Evolutionary conservation across 30 jellyfish, hydroid and myxozoan species (phyloP), one percentile per base, ranked within the genome.

Genomic region (Aurelia aurita): DNA sequence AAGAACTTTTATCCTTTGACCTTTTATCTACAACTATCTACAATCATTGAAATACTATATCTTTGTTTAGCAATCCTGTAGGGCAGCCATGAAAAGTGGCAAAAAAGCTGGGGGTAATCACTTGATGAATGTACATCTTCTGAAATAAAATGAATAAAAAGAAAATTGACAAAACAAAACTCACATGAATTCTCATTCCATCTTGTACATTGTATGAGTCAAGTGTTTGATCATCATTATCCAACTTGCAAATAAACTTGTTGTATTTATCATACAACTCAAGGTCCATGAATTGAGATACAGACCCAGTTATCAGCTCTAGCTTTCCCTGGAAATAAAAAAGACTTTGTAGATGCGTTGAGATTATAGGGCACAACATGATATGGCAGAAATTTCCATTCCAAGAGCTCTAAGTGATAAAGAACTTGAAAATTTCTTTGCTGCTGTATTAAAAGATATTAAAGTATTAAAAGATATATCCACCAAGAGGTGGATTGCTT

Each of bases 271-370:
- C 92, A 59, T 78, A 93, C 23, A 88, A 58, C 69, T 93, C 96
- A 20, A 93, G 73, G 34, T 74, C 58, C 98, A 93, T 93, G 29
- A 74, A 77, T 34, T 59, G 79, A 8, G 98, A 61, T 29, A 77
- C 47, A 2, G 89, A 68, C 11, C 98, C 98, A 15, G 98, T 93
- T 26, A 93, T 93, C 46, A 93, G 80, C 86, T 93, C 98, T 53
- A 93, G 79, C 69, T 93, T 93, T 26, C 98, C 98, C 98, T 93
- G 61, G 23, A 69, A 72, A 34, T 0, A 34, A 34, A 34, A 39
- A 8, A 39, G 5, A 35, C 7, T 6, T 39, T 39, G 15, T 16
- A 12, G 13, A 43, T 0, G 53, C n/a, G 28, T 26, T 0, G 25
- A 34, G 51, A 34, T 27, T 15, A 67, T 23, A 67, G 18, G 6